These are phyloP conservation scores for Synergus itoensis DNA, from an alignment of 2,888 invertebrate species.

Conservation along the genomic window DNA sequence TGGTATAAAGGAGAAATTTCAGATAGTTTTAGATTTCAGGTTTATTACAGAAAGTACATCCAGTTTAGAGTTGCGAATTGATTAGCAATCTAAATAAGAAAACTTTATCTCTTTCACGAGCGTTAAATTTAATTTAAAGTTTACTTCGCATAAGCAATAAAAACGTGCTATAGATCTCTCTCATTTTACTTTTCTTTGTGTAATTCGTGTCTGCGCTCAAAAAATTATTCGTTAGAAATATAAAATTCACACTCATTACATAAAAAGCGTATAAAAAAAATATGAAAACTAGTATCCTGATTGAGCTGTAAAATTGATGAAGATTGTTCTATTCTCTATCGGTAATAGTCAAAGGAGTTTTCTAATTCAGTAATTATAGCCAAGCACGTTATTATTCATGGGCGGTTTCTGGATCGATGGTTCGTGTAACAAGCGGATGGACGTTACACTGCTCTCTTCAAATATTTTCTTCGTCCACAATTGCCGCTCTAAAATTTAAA, in stretches of 20 bases:
- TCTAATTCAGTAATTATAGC: slow-evolving; percentile 63
- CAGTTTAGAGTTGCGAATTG: slow-evolving; percentile 27
- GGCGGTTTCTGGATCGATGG: slow-evolving; percentile 54
- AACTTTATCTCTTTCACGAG: slow-evolving; percentile 10
- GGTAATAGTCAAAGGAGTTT: background rate
- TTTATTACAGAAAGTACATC: slow-evolving; percentile 11
- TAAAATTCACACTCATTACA: too few relatives aligned
- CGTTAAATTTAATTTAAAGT: slow-evolving; percentile 22
- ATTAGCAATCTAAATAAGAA: slow-evolving; percentile 23
- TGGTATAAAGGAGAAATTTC: slow-evolving; percentile 1
- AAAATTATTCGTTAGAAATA: too few relatives aligned
- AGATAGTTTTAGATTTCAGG: slow-evolving; percentile 19
- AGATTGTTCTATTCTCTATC: background rate
- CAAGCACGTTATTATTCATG: slow-evolving; percentile 58
- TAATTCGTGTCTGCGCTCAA: too few relatives aligned
- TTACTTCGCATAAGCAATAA: background rate
- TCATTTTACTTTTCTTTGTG: too few relatives aligned
- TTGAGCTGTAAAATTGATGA: background rate
- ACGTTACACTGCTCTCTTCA: slow-evolving; percentile 51
- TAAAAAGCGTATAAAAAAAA: too few relatives aligned
- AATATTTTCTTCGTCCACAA: slow-evolving; percentile 27
- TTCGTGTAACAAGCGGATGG: slow-evolving; percentile 56
- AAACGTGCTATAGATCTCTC: too few relatives aligned
- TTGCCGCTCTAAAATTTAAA: too few relatives aligned
- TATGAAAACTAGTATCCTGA: too few relatives aligned